Evolutionary conservation across 2,888 invertebrate species (phyloP).

Genomic region (Pseudococcus longispinus): DNA sequence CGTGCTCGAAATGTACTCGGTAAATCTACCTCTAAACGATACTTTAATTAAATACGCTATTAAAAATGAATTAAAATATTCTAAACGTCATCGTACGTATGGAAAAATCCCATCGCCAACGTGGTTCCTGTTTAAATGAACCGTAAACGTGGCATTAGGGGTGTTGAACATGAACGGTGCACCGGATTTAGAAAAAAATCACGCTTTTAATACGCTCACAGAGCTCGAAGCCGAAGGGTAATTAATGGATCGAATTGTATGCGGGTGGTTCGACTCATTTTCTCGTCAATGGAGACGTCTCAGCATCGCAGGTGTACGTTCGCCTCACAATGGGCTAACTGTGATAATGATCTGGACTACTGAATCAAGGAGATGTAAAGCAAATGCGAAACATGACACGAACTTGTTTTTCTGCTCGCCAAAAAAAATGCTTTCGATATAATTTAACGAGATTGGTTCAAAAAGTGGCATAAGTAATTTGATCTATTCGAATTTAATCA

Average conservation of each 20-base stretch:
- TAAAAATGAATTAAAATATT: constrained; percentile 41
- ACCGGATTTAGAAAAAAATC: no score
- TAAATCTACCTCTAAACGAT: constrained; percentile 7
- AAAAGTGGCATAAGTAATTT: no score
- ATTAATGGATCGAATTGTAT: background rate
- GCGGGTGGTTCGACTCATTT: background rate
- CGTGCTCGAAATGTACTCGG: background rate
- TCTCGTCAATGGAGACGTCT: background rate
- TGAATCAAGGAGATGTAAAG: background rate
- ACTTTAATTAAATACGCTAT: constrained; percentile 24
- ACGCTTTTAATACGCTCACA: no score
- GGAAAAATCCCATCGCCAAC: background rate
- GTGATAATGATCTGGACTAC: background rate
- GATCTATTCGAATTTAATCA: no score
- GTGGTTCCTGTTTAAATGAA: background rate
- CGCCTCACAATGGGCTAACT: background rate
- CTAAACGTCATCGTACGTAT: background rate
- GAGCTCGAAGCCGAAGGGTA: background rate
- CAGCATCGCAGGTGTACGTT: background rate
- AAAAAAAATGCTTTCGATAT: no score
- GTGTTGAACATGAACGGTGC: background rate
- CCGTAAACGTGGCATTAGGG: background rate
- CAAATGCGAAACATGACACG: background rate
- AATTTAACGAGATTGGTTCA: no score
- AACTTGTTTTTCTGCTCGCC: background rate